These are phyloP conservation scores for Whitmania pigra DNA, from an alignment of 1,140 invertebrate genomes.

Conservation along the genomic window DNA sequence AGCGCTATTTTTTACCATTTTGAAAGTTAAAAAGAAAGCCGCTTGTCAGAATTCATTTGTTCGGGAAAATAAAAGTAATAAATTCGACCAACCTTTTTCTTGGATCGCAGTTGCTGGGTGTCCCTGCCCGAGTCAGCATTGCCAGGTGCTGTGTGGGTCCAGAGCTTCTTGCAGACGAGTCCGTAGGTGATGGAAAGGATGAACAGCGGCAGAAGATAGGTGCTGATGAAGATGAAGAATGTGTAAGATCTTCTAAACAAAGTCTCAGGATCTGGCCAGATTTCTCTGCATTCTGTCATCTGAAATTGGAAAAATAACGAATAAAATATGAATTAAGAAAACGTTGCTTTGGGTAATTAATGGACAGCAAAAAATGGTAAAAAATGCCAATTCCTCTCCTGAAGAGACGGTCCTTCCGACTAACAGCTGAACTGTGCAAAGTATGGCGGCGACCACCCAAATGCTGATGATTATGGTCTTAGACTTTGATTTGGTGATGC, in stretches of 20 bases:
- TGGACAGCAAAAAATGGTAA: too few species aligned
- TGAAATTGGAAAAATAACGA: background rate
- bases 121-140: slow-evolving; percentile 45
- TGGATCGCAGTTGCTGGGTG: slow-evolving; percentile 41
- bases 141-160: slow-evolving; percentile 45
- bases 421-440: slow-evolving; percentile 42
- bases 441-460: slow-evolving; percentile 41
- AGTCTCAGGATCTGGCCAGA: slow-evolving; percentile 28
- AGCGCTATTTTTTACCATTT: too few species aligned
- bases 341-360: background rate
- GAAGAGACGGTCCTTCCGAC: slow-evolving; percentile 31
- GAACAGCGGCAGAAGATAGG: slow-evolving; percentile 45
- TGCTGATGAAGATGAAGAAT: slow-evolving; percentile 43
- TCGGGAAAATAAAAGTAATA: background rate
- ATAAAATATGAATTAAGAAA: background rate
- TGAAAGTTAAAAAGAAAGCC: too few species aligned
- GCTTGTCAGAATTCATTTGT: background rate
- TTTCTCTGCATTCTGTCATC: slow-evolving; percentile 30
- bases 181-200: slow-evolving; percentile 46
- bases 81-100: slow-evolving; percentile 42
- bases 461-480: slow-evolving; percentile 41
- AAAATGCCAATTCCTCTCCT: too few species aligned
- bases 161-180: slow-evolving; percentile 37
- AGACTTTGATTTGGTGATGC: slow-evolving; percentile 26
- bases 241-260: slow-evolving; percentile 40